Percentiles rank a stretch among this genome's conserved stretches.
Evolutionary conservation across 1,140 invertebrate species (phyloP).

Genomic region (Homalodisca vitripennis): DNA sequence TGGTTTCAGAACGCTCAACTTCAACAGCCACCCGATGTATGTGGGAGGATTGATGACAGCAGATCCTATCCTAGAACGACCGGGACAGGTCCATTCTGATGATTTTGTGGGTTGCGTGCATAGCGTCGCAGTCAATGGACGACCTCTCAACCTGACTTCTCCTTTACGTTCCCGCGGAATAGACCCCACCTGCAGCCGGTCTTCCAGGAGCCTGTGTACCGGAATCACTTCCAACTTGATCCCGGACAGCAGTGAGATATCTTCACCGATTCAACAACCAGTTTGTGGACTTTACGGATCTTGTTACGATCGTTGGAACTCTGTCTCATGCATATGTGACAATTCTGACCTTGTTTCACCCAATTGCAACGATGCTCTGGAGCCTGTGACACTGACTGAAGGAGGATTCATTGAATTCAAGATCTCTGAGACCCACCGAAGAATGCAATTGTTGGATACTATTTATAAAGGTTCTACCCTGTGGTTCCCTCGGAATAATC

Average conservation of each 20-base stretch:
- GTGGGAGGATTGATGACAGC: conserved; percentile 83
- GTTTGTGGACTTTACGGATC: conserved; percentile 65
- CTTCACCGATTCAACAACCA: conserved; percentile 41
- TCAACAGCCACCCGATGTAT: conserved; percentile 82
- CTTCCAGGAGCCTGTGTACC: conserved; percentile 57
- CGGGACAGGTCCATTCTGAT: conserved; percentile 85
- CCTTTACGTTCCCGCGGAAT: conserved; percentile 71
- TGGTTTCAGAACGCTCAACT: conserved; percentile 79
- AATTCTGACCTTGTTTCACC: conserved; percentile 63
- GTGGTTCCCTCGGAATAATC: conserved; percentile 52
- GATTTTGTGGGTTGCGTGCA: conserved; percentile 93
- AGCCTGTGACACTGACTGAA: conserved; percentile 73
- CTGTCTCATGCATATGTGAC: conserved; percentile 67
- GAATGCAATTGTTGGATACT: conserved; percentile 79
- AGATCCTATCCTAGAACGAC: conserved; percentile 79
- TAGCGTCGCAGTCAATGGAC: conserved; percentile 83
- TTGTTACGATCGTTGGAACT: conserved; percentile 84
- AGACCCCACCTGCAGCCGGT: conserved; percentile 69
- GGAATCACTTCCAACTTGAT: conserved; percentile 32
- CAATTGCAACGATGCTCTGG: conserved; percentile 73
- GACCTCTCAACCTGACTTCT: conserved; percentile 72
- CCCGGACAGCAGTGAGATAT: conserved; percentile 45
- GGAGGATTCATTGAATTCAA: conserved; percentile 77
- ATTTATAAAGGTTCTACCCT: conserved; percentile 69
- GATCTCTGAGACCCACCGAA: conserved; percentile 77